Evolutionary conservation across 1,140 invertebrate genomes (phyloP).

Genomic region (Harpegnathos saltator): DNA sequence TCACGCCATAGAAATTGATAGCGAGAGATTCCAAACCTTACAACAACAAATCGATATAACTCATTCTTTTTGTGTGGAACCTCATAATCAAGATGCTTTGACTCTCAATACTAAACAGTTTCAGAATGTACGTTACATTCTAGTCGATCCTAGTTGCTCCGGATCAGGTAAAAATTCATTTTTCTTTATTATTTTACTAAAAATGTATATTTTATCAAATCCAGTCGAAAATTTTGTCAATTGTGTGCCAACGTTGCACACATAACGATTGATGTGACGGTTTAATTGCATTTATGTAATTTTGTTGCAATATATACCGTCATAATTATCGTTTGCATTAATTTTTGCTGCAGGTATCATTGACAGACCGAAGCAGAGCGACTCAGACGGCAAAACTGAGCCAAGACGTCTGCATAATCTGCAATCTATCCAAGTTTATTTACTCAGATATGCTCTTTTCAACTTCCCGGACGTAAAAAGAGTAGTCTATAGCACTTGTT

Average conservation of each 20-base stretch:
- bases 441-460: conserved; percentile 94
- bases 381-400: conserved; percentile 77
- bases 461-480: conserved; percentile 93
- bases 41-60: conserved; percentile 88
- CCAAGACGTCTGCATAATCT: conserved; percentile 89
- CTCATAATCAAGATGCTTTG: conserved; percentile 91
- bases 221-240: neutral
- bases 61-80: conserved; percentile 89
- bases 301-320: conserved; percentile 1
- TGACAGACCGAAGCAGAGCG: conserved; percentile 85
- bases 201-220: neutral
- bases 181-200: neutral
- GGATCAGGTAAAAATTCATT: conserved; percentile 92
- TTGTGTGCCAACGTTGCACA: neutral
- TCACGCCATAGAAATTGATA: conserved; percentile 93
- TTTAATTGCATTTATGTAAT: neutral
- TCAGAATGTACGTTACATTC: conserved; percentile 93
- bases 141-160: conserved; percentile 98
- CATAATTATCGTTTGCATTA: neutral
- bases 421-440: conserved; percentile 93
- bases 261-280: neutral
- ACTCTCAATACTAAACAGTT: conserved; percentile 88
- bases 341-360: conserved; percentile 87
- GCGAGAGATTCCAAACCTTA: conserved; percentile 89
- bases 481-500: conserved; percentile 98